A percentile compares a stretch with the other conserved stretches of the same genome.
Conservation (phyloP, 2,888 invertebrate species). For the Ceramica pisi region DNA sequence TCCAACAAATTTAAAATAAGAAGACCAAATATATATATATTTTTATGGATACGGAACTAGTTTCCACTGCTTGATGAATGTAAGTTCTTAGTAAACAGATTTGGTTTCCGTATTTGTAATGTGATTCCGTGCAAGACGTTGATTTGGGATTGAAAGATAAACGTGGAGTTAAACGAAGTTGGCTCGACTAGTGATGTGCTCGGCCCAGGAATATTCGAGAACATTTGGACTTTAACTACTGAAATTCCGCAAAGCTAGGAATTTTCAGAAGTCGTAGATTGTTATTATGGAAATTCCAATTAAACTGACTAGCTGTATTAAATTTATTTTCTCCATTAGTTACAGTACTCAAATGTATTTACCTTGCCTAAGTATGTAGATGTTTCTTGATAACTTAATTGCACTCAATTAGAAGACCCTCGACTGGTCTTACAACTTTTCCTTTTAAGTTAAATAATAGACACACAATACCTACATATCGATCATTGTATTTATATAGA, state of each 20-base stretch:
- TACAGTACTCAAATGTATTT: not conserved
- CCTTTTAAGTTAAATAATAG: not conserved
- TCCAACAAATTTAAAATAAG: too few species aligned
- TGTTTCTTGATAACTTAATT: not conserved
- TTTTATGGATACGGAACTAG: not conserved
- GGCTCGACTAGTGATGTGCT: constrained; percentile 6
- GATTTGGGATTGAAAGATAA: constrained; percentile 39
- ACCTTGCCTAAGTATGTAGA: not conserved
- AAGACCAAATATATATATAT: not conserved
- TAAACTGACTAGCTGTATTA: not conserved
- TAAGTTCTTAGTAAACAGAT: not conserved
- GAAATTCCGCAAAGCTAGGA: not conserved
- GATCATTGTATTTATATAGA: not conserved
- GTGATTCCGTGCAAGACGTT: constrained; percentile 14
- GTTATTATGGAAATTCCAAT: not conserved
- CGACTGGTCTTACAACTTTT: not conserved
- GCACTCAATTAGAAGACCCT: not conserved
- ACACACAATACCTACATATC: not conserved
- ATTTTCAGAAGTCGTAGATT: constrained; percentile 1
- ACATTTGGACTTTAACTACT: not conserved
- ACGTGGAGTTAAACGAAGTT: constrained; percentile 28
- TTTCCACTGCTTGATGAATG: not conserved
- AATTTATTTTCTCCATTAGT: constrained; percentile 3
- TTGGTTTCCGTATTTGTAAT: constrained; percentile 1
- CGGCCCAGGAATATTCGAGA: constrained; percentile 13